Evolutionary conservation across 2,113 vertebrate genomes (phyloP).

Genomic region (Phyllostomus hastatus): DNA sequence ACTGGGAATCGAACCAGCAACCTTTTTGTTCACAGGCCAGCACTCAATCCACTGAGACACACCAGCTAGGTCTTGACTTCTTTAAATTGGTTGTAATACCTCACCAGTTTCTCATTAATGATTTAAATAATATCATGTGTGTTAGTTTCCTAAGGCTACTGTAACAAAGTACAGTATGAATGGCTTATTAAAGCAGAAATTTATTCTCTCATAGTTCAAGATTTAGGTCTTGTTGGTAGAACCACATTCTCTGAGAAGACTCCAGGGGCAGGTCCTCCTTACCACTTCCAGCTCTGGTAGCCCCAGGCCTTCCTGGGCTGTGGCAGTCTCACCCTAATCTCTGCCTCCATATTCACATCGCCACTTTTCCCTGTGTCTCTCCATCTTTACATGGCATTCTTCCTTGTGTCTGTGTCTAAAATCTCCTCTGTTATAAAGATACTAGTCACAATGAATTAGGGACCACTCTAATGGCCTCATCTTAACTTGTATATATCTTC

Average conservation of each 20-base stretch:
- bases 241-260: accelerated
- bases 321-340: neutral
- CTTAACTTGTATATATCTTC: neutral
- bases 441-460: neutral
- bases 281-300: neutral
- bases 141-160: neutral
- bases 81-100: neutral
- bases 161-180: neutral
- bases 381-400: neutral
- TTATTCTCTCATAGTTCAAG: neutral
- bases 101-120: neutral
- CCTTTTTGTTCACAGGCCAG: too few species aligned
- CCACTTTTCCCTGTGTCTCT: neutral
- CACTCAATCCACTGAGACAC: too few species aligned
- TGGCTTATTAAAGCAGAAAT: neutral
- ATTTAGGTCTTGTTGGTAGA: neutral
- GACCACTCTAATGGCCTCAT: neutral
- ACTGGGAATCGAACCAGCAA: too few species aligned
- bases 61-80: too few species aligned
- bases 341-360: neutral
- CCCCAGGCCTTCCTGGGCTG: neutral
- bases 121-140: neutral
- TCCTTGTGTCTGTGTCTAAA: neutral
- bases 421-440: neutral
- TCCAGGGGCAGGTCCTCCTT: neutral